These are phyloP conservation scores for Cynopterus brachyotis DNA, from an alignment of 2,113 vertebrate species.

Conservation along the genomic window DNA sequence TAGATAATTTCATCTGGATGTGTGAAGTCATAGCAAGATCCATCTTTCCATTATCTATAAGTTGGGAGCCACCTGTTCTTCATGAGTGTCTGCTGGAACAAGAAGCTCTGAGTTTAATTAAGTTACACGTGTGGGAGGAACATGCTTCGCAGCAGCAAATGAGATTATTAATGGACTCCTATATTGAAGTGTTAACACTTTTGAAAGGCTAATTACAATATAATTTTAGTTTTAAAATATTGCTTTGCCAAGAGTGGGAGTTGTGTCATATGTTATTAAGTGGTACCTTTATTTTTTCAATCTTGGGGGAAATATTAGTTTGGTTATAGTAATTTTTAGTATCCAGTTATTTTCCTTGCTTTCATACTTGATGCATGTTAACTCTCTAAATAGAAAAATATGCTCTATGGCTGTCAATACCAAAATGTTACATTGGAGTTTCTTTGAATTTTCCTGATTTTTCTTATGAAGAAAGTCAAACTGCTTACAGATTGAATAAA, in stretches of 20 bases:
- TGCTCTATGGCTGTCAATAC: neutral
- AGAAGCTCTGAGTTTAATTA: conserved; percentile 86
- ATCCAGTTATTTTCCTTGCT: conserved; percentile 59
- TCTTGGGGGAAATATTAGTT: conserved; percentile 72
- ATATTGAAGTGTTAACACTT: conserved; percentile 86
- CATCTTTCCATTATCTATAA: conserved; percentile 81
- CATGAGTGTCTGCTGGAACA: conserved; percentile 81
- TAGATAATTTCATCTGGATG: conserved; percentile 70
- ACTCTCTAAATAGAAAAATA: neutral
- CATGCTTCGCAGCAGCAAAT: conserved; percentile 81
- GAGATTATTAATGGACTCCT: conserved; percentile 88
- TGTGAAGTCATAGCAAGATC: conserved; percentile 76
- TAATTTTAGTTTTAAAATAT: conserved; percentile 88
- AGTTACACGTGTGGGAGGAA: conserved; percentile 84
- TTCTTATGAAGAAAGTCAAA: conserved; percentile 28
- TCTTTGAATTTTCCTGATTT: neutral
- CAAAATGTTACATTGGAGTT: neutral
- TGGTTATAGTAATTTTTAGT: conserved; percentile 59
- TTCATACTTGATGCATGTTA: conserved; percentile 5
- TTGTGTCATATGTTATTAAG: conserved; percentile 82
- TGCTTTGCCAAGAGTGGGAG: conserved; percentile 82
- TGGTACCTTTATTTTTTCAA: conserved; percentile 40
- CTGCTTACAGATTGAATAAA: neutral
- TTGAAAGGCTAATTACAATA: conserved; percentile 88
- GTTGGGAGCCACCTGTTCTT: conserved; percentile 85